Conservation (phyloP, 2,888 invertebrate species). For the Hydraecia micacea region DNA sequence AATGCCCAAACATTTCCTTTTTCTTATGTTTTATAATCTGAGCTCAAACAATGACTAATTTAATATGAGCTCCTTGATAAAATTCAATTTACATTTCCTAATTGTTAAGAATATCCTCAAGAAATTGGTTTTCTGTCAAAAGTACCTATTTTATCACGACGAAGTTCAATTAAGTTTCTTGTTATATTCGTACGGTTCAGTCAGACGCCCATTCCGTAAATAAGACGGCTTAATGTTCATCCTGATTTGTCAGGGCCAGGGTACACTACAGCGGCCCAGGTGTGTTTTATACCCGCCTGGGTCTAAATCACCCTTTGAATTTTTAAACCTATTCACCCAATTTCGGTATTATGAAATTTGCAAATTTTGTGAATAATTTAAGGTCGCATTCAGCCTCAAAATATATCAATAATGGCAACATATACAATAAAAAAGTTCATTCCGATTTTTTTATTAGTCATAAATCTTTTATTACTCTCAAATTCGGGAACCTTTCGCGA, state of each 20-base stretch:
- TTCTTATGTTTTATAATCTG: neutral
- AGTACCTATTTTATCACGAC: slow-evolving; percentile 46
- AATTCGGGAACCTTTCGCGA: slow-evolving; percentile 49
- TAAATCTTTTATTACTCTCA: slow-evolving; percentile 55
- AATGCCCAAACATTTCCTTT: neutral
- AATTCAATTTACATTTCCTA: slow-evolving; percentile 40
- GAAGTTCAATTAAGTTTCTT: slow-evolving; percentile 66
- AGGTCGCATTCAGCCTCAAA: slow-evolving; percentile 33
- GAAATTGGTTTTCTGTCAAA: slow-evolving; percentile 55
- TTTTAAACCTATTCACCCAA: slow-evolving; percentile 63
- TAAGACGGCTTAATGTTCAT: slow-evolving; percentile 66
- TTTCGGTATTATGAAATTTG: slow-evolving; percentile 38
- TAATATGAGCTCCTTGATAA: slow-evolving; percentile 7
- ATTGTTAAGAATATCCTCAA: slow-evolving; percentile 46
- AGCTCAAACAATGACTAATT: slow-evolving; percentile 24
- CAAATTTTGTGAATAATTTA: slow-evolving; percentile 53
- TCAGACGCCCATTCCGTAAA: slow-evolving; percentile 60
- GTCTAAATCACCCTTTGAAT: slow-evolving; percentile 70
- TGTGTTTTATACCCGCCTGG: slow-evolving; percentile 67
- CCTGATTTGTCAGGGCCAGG: slow-evolving; percentile 64
- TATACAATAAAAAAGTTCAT: slow-evolving; percentile 49
- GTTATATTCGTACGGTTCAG: slow-evolving; percentile 56
- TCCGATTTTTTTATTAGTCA: slow-evolving; percentile 45
- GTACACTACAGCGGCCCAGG: slow-evolving; percentile 62
- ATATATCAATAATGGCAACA: slow-evolving; percentile 58